A percentile compares a stretch with the other conserved stretches of the same genome.
Conservation (phyloP, 2,113 vertebrate genomes). For the Caloenas nicobarica region DNA sequence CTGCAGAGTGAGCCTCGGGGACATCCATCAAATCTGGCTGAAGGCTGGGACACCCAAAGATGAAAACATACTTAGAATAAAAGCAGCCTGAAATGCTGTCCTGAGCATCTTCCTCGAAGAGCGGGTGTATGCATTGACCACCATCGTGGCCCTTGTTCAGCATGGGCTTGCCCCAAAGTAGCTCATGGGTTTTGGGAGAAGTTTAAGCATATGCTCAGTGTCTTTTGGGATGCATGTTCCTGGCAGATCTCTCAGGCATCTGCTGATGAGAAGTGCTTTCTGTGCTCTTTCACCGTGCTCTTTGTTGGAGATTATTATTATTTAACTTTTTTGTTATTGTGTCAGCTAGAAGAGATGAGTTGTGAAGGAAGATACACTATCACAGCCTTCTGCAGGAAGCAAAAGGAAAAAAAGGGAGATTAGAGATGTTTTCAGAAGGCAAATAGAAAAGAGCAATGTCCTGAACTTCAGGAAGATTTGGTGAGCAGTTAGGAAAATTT, state of each 20-base stretch:
- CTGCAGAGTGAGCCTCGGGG: background rate
- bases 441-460: background rate
- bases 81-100: background rate
- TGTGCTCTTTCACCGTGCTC: background rate
- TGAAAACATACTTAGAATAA: background rate
- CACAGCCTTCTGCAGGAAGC: background rate
- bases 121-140: accelerated
- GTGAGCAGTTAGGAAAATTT: background rate
- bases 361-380: background rate
- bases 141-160: accelerated
- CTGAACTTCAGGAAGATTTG: background rate
- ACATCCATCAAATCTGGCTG: background rate
- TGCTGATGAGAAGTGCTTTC: background rate
- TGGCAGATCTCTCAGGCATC: background rate
- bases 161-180: background rate
- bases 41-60: background rate
- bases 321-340: background rate
- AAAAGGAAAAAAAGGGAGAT: background rate
- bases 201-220: background rate
- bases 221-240: background rate
- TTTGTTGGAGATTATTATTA: background rate
- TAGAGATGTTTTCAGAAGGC: background rate
- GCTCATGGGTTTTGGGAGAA: background rate
- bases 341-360: conserved; percentile 13
- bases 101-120: background rate